phyloP scores from a whole-genome alignment of 2,797 vertebrate species.

The Liparis tanakae region DNA sequence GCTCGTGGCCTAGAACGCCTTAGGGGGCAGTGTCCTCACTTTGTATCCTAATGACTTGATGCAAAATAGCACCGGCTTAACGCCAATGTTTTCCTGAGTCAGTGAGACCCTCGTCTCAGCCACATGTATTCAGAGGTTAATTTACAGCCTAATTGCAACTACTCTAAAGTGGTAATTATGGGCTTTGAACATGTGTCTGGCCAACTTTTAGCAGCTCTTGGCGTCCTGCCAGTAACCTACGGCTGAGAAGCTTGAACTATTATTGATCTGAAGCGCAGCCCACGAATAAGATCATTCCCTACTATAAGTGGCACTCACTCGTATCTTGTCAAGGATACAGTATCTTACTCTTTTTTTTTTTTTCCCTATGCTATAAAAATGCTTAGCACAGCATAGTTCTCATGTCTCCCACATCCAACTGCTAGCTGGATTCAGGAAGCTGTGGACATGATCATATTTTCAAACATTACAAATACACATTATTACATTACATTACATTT shows the following conservation, averaged over 20 bases:
- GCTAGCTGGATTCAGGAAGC: constrained; percentile 3
- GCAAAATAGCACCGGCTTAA: constrained; percentile 6
- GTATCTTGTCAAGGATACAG: background rate
- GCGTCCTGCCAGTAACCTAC: constrained; percentile 22
- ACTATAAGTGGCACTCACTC: constrained; percentile 3
- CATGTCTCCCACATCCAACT: background rate
- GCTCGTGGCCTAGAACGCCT: constrained; percentile 1
- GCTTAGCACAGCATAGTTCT: constrained; percentile 8
- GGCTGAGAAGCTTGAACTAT: constrained; percentile 35
- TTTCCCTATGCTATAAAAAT: background rate
- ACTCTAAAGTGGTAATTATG: constrained; percentile 34
- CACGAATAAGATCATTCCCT: constrained; percentile 10
- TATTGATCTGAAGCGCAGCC: constrained; percentile 29
- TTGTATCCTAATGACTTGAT: constrained; percentile 4
- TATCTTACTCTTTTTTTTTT: background rate
- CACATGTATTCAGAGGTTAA: background rate
- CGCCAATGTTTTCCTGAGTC: background rate
- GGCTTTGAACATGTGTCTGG: constrained; percentile 25
- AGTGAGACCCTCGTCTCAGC: constrained; percentile 7
- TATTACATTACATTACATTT: too few species aligned
- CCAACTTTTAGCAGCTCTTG: constrained; percentile 26
- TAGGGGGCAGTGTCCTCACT: constrained; percentile 8
- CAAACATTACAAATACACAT: background rate
- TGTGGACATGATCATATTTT: background rate
- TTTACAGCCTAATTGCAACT: constrained; percentile 37